phyloP scores from a whole-genome alignment of 2,888 invertebrate species.

The Bugula neritina region DNA sequence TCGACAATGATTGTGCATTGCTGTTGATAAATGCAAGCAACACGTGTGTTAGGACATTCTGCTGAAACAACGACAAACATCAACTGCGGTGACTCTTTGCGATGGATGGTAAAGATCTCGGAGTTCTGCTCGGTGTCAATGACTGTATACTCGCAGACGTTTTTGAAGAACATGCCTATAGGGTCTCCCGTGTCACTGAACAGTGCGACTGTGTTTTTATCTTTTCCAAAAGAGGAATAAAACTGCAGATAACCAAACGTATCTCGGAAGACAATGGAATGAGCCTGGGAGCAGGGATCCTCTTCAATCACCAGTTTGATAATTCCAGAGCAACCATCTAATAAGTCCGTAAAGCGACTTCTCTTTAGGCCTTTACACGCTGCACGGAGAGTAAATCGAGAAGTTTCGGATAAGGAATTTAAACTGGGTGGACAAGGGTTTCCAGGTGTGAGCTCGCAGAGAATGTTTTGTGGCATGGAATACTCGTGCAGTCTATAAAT shows the following conservation, averaged over 20 bases:
- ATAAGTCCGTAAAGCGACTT: not conserved
- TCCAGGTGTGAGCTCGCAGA: not conserved
- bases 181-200: not conserved
- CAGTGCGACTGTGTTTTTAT: not conserved
- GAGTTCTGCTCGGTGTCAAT: not conserved
- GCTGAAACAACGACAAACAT: not conserved
- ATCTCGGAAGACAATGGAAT: not conserved
- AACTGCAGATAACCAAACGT: not conserved
- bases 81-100: not conserved
- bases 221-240: not conserved
- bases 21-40: not conserved
- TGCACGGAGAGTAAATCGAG: not conserved
- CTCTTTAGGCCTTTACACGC: not conserved
- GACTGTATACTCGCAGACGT: not conserved
- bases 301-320: not conserved
- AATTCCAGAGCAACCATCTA: not conserved
- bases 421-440: not conserved
- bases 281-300: not conserved
- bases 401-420: not conserved
- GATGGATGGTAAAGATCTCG: not conserved
- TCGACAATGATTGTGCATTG: not conserved
- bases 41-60: not conserved
- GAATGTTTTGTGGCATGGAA: not conserved
- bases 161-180: not conserved
- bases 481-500: not conserved